Evolutionary conservation across 92 coral and sea anemone species (phyloP), one percentile per base, ranked within the genome.

Genomic region (Siderastrea siderea): DNA sequence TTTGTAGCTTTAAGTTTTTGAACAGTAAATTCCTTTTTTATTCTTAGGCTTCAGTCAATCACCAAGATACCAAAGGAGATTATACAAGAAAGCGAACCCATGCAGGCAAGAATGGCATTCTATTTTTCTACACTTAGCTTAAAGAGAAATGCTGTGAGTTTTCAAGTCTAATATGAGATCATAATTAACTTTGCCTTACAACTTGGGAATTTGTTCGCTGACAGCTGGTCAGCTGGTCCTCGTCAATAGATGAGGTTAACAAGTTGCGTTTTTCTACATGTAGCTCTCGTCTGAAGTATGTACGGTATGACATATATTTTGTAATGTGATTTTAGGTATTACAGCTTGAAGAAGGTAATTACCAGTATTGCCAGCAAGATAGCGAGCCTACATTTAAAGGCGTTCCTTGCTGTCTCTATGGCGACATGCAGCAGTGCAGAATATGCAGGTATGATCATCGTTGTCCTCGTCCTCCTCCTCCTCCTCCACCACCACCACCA

Each of bases 331-430:
- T 72, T 48, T 51, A 93, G 96, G 91, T 95, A 1, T 60, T 88
- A 11, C 90, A 72, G 78, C 93, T 84, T 71, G 93, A 93, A 11
- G 83, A 95, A 72, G 91, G 87, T 70, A 95, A 90, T 67, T 95
- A 93, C 38, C 92, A 89, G 50, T 91, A 92, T 14, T 95, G 94
- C 53, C 96, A 93, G 70, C 98, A 95, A 69, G 98, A 95, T 74
- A 93, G 96, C 51, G 98, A 95, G 58, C 96, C 98, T 6, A 88
- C 76, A 50, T 78, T 91, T 12, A 90, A 90, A 11, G 83, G 87
- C 3, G 96, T 93, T 47, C 98, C 96, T 6, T 95, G 98, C 85
- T 95, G 98, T 71, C 89, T 88, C 65, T 95, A 93, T 50, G 98
- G 98, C 7, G 98, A 95, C 82, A 93, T 86, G 81, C 74, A 68